Conservation (phyloP, 2,888 invertebrate species). For the Fragum sueziense region DNA sequence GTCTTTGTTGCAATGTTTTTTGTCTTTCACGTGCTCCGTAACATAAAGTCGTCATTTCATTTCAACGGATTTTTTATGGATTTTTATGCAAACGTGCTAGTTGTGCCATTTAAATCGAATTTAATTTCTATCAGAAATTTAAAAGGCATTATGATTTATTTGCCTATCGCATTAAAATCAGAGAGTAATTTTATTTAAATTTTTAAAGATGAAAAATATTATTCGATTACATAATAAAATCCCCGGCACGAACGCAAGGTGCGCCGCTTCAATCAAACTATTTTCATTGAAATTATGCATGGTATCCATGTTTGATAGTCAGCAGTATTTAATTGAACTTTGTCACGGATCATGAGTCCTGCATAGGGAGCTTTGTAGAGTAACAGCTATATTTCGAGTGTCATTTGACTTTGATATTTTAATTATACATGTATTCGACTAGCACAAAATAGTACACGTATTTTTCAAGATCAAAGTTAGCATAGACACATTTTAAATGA, state of each 20-base stretch:
- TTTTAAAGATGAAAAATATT: not conserved
- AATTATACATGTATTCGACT: too few relatives aligned
- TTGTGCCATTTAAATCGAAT: not conserved
- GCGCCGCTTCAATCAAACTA: not conserved
- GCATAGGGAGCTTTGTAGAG: not conserved
- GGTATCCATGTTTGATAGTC: not conserved
- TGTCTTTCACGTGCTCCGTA: too few relatives aligned
- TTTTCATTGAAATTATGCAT: not conserved
- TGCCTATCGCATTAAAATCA: slow-evolving; percentile 18
- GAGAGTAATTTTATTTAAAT: not conserved
- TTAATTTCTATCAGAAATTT: not conserved
- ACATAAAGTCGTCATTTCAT: too few relatives aligned
- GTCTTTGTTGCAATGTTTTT: too few relatives aligned
- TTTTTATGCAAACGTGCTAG: not conserved
- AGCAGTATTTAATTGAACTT: not conserved
- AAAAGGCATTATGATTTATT: not conserved
- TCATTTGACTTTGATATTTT: too few relatives aligned
- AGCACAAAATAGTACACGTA: too few relatives aligned
- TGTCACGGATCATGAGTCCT: not conserved
- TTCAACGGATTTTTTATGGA: too few relatives aligned
- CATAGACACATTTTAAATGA: too few relatives aligned
- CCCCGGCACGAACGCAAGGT: not conserved
- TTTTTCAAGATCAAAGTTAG: too few relatives aligned
- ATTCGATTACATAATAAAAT: slow-evolving; percentile 14
- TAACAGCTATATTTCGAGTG: too few relatives aligned